phyloP scores from a whole-genome alignment of 2,113 vertebrate genomes.

The Buteo buteo region DNA sequence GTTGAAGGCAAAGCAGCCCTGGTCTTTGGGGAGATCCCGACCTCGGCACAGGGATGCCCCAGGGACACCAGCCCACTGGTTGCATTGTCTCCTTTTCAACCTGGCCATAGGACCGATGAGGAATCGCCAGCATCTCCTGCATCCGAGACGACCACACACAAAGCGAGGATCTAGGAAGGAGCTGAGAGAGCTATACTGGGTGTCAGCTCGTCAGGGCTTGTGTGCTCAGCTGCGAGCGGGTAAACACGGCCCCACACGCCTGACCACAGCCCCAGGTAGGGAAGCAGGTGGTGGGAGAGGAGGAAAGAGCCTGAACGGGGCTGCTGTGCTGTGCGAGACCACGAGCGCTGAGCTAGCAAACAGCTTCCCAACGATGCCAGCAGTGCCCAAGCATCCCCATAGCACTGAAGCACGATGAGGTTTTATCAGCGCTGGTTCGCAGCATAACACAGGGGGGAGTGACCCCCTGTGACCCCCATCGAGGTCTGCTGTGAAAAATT shows the following conservation, averaged over 20 bases:
- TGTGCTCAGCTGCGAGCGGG: background rate
- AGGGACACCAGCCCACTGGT: background rate
- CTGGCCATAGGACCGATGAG: background rate
- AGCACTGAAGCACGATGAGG: background rate
- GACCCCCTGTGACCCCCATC: background rate
- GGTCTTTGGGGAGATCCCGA: background rate
- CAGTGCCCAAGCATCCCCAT: background rate
- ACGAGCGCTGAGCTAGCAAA: background rate
- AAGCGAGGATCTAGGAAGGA: background rate
- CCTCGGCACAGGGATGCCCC: fast-evolving
- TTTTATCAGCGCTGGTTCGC: background rate
- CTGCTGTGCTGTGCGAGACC: background rate
- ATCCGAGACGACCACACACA: background rate
- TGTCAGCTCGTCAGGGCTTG: background rate
- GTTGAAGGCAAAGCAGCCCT: background rate
- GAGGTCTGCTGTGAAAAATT: background rate
- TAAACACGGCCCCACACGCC: background rate
- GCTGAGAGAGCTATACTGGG: background rate
- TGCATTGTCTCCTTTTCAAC: background rate
- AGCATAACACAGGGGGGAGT: background rate
- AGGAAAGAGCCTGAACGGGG: background rate
- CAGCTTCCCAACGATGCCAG: background rate
- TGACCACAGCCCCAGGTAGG: background rate
- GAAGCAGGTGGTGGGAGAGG: background rate
- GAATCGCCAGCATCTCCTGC: background rate